Evolutionary conservation across 2,113 vertebrate genomes (phyloP).

Genomic region (Entomyzon cyanotis): DNA sequence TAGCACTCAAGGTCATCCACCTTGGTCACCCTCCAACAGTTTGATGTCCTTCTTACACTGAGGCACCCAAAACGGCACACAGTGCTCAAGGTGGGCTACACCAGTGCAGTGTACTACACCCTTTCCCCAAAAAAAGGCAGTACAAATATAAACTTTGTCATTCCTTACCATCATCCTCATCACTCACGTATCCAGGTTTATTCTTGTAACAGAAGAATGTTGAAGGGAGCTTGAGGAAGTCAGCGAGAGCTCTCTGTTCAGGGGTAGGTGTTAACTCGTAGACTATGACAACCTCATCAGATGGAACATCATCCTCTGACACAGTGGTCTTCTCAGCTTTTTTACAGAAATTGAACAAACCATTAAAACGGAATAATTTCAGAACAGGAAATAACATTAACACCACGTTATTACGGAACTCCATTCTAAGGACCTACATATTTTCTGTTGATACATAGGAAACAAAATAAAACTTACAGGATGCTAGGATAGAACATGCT

Average conservation of each 20-base stretch:
- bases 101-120: background rate
- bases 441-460: background rate
- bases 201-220: conserved; percentile 97
- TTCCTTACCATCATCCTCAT: conserved; percentile 88
- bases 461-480: background rate
- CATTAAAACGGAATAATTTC: background rate
- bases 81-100: background rate
- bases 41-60: background rate
- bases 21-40: background rate
- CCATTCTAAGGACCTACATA: background rate
- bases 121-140: background rate
- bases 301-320: conserved; percentile 37
- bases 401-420: background rate
- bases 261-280: conserved; percentile 86
- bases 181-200: conserved; percentile 86
- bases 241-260: conserved; percentile 86
- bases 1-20: background rate
- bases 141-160: background rate
- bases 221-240: conserved; percentile 83
- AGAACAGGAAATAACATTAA: background rate
- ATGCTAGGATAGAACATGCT: background rate
- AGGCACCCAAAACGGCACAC: background rate
- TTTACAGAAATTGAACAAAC: conserved; percentile 15
- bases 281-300: conserved; percentile 83
- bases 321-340: conserved; percentile 61